phyloP scores from a whole-genome alignment of 2,797 vertebrate genomes.

The Gambusia yucatana region DNA sequence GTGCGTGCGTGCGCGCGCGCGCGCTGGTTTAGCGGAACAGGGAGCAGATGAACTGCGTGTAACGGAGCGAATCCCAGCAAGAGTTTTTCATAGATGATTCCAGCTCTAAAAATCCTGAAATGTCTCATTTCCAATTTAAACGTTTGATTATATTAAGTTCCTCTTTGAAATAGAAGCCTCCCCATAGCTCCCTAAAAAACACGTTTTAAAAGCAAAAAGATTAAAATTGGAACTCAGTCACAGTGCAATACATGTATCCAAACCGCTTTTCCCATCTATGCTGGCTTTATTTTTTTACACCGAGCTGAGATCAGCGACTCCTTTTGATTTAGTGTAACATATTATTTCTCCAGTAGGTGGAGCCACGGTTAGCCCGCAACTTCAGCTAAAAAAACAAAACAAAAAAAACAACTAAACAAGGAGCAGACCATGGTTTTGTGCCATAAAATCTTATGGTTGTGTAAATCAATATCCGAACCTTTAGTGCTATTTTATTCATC shows the following conservation, averaged over 20 bases:
- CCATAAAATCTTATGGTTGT: not conserved
- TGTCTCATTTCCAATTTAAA: constrained; percentile 19
- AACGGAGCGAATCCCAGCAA: constrained; percentile 12
- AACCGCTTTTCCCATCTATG: constrained; percentile 19
- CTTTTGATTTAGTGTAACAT: not conserved
- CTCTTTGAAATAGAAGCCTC: constrained; percentile 23
- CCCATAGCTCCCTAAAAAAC: constrained; percentile 36
- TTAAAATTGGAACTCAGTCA: constrained; percentile 57
- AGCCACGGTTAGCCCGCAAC: not conserved
- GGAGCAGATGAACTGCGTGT: constrained; percentile 27
- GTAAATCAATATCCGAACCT: constrained; percentile 1
- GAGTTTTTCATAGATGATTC: constrained; percentile 26
- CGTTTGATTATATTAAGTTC: not conserved
- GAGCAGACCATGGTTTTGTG: not conserved
- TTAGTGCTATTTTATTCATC: constrained; percentile 1
- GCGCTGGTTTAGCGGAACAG: constrained; percentile 62
- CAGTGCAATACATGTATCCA: constrained; percentile 71
- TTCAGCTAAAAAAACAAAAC: not conserved
- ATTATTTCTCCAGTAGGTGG: constrained; percentile 35
- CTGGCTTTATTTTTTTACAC: constrained; percentile 14
- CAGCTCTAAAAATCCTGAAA: constrained; percentile 42
- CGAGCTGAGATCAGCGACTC: constrained; percentile 22
- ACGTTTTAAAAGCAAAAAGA: constrained; percentile 6
- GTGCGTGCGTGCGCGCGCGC: not conserved
- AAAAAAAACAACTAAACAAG: not conserved